Evolutionary conservation across 2,113 vertebrate species (phyloP).

Genomic region (Collichthys lucidus): DNA sequence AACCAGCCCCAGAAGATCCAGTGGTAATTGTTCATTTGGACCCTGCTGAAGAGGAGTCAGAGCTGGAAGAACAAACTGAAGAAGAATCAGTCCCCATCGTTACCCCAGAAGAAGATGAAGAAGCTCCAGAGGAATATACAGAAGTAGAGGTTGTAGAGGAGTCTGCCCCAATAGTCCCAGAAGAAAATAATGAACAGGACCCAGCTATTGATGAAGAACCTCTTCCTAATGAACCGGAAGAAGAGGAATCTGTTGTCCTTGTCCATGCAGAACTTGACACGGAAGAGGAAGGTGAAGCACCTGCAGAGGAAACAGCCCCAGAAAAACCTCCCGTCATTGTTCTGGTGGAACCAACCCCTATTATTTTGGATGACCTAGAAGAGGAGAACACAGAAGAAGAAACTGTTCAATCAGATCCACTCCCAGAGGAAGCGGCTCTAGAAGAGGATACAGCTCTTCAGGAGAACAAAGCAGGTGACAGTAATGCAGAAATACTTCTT

Average conservation of each 20-base stretch:
- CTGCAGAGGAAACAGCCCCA: not conserved
- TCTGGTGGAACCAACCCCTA: too few relatives aligned
- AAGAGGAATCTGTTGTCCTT: not conserved
- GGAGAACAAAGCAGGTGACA: constrained; percentile 4
- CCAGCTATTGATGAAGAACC: not conserved
- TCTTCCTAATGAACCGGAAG: not conserved
- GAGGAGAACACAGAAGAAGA: constrained; percentile 15
- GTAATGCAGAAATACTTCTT: not conserved
- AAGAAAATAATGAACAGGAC: not conserved
- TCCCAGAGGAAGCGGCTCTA: not conserved
- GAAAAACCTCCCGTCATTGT: not conserved
- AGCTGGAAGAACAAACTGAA: not conserved
- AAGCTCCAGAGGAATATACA: not conserved
- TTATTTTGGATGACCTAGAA: not conserved
- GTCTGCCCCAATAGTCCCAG: not conserved
- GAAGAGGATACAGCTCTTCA: not conserved
- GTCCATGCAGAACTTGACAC: not conserved
- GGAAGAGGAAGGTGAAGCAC: not conserved
- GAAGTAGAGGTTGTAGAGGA: not conserved
- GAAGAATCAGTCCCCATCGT: not conserved
- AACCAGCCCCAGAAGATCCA: not conserved
- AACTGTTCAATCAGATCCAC: constrained; percentile 5
- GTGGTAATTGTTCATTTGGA: not conserved
- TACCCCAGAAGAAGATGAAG: not conserved
- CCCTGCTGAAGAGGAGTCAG: not conserved